Base-by-base conservation (phyloP, 2,113 vertebrate species). In the Peromyscus leucopus region DNA sequence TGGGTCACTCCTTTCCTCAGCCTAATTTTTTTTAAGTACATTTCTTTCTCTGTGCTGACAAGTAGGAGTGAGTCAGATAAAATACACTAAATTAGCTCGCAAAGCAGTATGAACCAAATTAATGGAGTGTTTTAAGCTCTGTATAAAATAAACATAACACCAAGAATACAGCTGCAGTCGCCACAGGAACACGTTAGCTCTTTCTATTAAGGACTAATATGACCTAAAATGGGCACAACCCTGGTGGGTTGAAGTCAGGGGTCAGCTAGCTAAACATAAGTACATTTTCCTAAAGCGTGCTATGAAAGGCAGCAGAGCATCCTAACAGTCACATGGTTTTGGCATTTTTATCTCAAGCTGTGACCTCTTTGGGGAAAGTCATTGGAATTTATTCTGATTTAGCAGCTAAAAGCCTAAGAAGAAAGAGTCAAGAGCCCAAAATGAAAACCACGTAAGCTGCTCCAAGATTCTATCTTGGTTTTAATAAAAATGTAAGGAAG, bases 21-120 rank as follows among this genome's bases (percentile, higher is more conserved):
- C 87, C 26, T 51, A 67, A 4, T 80, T n/a, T 78, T 39, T 82
- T 80, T 6, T 11, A 84, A 39, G 61, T 89, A 21, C 33, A 46
- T 42, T 82, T 55, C 13, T 55, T 55, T 85, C 82, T 55, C 51
- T 11, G 51, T 75, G 57, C 36, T 94, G 95, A 89, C 65, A 84
- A 94, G 92, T 19, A 95, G 42, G 51, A 92, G 39, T 48, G n/a
- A 85, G 82, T 69, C 83, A 91, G 83, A 94, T 51, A 92, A 94
- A 93, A 63, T n/a, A 31, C 42, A 80, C 90, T 65, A 59, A 61
- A 67, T 93, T 75, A 80, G 33, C 82, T 85, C 46, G 33, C 95
- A 80, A n/a, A 95, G 33, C 83, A 57, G 79, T 91, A 67, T 24
- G 80, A 92, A 80, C 59, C 51, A 93, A 93, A 97, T 94, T 93